Percentiles rank a stretch among this genome's conserved stretches.
phyloP scores from a whole-genome alignment of 2,797 vertebrate genomes.

The Muscicapa comitata region DNA sequence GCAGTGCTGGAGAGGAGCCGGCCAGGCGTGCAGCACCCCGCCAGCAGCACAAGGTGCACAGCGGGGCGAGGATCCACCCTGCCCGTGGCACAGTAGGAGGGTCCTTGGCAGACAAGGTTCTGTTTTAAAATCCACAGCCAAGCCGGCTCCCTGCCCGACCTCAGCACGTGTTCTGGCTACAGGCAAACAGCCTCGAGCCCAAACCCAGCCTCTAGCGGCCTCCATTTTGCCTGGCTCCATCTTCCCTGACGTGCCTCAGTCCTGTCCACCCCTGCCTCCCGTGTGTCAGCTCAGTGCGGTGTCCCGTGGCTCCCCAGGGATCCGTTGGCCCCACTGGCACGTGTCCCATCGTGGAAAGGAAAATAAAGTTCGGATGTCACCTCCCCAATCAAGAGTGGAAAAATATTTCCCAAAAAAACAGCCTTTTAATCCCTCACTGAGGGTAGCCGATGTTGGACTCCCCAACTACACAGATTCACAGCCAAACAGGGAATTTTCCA shows the following conservation, averaged over 20 bases:
- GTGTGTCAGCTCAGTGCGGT: rapidly evolving
- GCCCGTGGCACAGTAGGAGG: slow-evolving; percentile 13
- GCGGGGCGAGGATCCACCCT: not conserved
- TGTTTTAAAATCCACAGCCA: not conserved
- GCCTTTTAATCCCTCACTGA: not conserved
- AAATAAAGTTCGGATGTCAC: slow-evolving; percentile 54
- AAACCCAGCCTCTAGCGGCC: not conserved
- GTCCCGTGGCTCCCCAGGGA: not conserved
- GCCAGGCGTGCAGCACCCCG: rapidly evolving
- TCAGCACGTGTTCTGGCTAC: not conserved
- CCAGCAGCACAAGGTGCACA: slow-evolving; percentile 19
- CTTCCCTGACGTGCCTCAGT: rapidly evolving
- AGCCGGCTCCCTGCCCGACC: not conserved
- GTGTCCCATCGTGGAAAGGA: not conserved
- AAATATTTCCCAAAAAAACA: slow-evolving; percentile 64
- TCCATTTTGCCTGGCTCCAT: not conserved
- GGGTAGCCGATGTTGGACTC: rapidly evolving
- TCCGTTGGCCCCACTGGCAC: not conserved
- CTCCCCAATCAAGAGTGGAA: slow-evolving; percentile 46
- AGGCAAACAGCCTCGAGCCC: not conserved
- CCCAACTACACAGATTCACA: not conserved
- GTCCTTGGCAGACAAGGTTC: slow-evolving; percentile 1
- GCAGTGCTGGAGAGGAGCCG: not conserved
- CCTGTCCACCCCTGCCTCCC: rapidly evolving
- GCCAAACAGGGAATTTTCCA: slow-evolving; percentile 60